Base-by-base conservation (phyloP, 2,888 invertebrate species). In the Harpalus rubripes region DNA sequence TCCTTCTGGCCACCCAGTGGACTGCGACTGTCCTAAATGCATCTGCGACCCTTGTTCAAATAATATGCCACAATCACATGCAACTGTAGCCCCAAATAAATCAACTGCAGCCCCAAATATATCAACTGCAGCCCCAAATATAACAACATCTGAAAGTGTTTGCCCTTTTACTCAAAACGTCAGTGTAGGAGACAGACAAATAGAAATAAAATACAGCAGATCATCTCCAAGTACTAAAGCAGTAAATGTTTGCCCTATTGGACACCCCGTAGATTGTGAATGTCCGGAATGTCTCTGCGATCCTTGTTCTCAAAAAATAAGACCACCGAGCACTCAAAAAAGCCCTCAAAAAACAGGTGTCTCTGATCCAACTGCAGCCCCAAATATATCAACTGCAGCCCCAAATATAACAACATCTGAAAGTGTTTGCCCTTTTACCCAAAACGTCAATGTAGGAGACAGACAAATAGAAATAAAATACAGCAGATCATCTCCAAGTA, bases 21-120 rank as follows among this genome's bases (percentile, higher is more conserved):
- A 61, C n/a, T 86, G 86, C 76, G 65, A 82, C 32, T 86, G 86
- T 63, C 1, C 65, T 22, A 44, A 59, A 15, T 86, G 86, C 63
- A 85, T 58, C 16, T 72, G 72, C 39, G 56, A 82, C 8, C 82
- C 82, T 10, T 82, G 82, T 32, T 52, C 72, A 7, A 44, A 72
- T 16, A 39, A 39, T 41, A 7, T n/a, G 4, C 6, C 39, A 72
- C 22, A 63, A 26, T 18, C 63, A 0, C 7, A 18, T 32, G 65
- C 10, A 65, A 26, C 63, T 65, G 32, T 10, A 18, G 8, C 61
- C 4, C 8, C 59, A 59, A 59, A 59, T 10, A 1, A 3, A 44
- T 1, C 10, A 44, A 44, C 44, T 44, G 44, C 8, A 10, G 44
- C 7, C 6, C 22, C 22, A 22, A 22, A 22, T 22, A 2, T 22